phyloP scores from a whole-genome alignment of 2,797 vertebrate species.

The Hoplostethus mediterraneus region DNA sequence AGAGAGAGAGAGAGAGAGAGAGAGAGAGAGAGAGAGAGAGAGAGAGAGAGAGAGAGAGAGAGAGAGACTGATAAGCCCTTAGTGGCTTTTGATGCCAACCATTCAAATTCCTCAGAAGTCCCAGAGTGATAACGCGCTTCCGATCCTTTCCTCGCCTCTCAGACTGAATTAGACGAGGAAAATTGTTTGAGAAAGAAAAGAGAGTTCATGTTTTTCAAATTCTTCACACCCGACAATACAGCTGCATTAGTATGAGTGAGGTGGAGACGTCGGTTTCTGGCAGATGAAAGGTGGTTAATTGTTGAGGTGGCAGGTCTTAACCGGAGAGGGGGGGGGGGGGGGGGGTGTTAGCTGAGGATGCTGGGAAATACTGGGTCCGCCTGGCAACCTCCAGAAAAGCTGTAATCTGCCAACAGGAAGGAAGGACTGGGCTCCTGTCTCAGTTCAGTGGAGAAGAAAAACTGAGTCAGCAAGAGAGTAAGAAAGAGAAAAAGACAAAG shows the following conservation, averaged over 20 bases:
- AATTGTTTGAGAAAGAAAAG: not conserved
- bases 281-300: slow-evolving; percentile 27
- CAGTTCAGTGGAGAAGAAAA: slow-evolving; percentile 2
- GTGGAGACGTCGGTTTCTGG: slow-evolving; percentile 22
- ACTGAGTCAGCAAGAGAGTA: slow-evolving; percentile 1
- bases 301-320: slow-evolving; percentile 69
- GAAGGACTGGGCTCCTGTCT: slow-evolving; percentile 51
- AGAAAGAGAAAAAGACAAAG: not conserved
- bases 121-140: not conserved
- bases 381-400: slow-evolving; percentile 52
- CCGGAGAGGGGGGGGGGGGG: slow-evolving; percentile 18
- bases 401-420: slow-evolving; percentile 64
- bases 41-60: not conserved
- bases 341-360: slow-evolving; percentile 33
- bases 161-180: not conserved
- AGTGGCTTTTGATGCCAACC: too few relatives aligned
- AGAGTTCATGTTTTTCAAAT: not conserved
- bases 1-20: not conserved
- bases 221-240: slow-evolving; percentile 2
- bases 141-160: not conserved
- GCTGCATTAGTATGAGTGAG: slow-evolving; percentile 16
- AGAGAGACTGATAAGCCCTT: too few relatives aligned
- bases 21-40: not conserved
- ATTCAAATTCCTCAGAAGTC: not conserved
- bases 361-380: slow-evolving; percentile 56